Base-by-base conservation (phyloP, 2,113 vertebrate species). In the Hyperoodon ampullatus region DNA sequence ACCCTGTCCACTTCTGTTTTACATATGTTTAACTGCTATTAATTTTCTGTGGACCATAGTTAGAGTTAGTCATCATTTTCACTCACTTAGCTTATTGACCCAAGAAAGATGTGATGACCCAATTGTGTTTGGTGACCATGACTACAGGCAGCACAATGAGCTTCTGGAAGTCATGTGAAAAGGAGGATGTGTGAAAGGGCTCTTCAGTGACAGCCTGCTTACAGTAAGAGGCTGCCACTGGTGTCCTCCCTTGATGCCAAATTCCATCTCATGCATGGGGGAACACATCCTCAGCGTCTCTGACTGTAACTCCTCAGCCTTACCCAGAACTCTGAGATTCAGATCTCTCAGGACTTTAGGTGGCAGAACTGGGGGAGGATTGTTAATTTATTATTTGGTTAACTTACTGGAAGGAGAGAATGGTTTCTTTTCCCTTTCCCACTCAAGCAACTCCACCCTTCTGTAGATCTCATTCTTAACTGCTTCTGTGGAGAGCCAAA, bases 61-160 rank as follows among this genome's bases (percentile, higher is more conserved):
- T 91, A 66, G 87, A 58, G 23, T 93, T 96, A 75, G 86, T 82
- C 95, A 96, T 91, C 68, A 53, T 96, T 91, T 70, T 96, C 77
- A 92, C 61, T 96, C 53, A 68, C 44, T 96, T 95, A 77, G 81
- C 35, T 96, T 95, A 88, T 89, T 97, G 96, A 96, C 88, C 95
- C 90, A 95, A 63, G 94, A 94, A 95, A 88, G 80, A 93, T 78
- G 90, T 39, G 0, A 42, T 97, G 97, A 44, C 93, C n/a, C 78
- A 63, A n/a, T 94, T 97, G 84, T 97, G 96, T 89, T 72, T 98
- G 0, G 3, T 98, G 94, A 88, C 96, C 97, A 94, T 97, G 93
- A 86, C 89, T 95, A 94, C 72, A 70, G 75, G 10, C 33, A 93
- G 39, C 85, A 50, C 47, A 95, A 47, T 96, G 78, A 1, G 3